Percentiles rank a stretch among this genome's conserved stretches.
These are phyloP conservation scores for Piezodorus guildinii DNA, from an alignment of 1,140 invertebrate species.

Conservation along the genomic window DNA sequence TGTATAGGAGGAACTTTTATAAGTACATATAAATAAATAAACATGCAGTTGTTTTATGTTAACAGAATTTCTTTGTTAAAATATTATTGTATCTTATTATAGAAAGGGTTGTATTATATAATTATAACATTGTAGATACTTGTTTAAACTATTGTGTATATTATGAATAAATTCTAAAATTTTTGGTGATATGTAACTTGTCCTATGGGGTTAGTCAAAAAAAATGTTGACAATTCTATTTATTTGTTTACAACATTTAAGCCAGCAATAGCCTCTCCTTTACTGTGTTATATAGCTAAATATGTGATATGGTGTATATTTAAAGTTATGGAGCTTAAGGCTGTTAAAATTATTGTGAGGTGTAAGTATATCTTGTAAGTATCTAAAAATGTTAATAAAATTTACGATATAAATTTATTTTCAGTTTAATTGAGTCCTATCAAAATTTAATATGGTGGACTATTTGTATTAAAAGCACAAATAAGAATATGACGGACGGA, in stretches of 20 bases:
- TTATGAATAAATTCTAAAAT: slow-evolving; percentile 6
- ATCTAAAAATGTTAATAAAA: not conserved
- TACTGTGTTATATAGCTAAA: slow-evolving; percentile 19
- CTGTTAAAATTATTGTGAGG: slow-evolving; percentile 18
- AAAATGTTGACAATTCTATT: slow-evolving; percentile 9
- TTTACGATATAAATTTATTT: slow-evolving; percentile 11
- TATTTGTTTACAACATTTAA: slow-evolving; percentile 10
- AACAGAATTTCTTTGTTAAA: no score
- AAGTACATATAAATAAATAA: no score
- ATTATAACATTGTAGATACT: slow-evolving; percentile 6
- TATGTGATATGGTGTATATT: slow-evolving; percentile 14
- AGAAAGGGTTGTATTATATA: no score
- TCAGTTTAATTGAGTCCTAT: slow-evolving; percentile 1
- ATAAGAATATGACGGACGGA: slow-evolving; percentile 14
- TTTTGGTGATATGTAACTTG: slow-evolving; percentile 9
- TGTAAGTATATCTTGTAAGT: slow-evolving; percentile 9
- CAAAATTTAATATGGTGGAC: not conserved
- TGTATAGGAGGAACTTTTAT: slow-evolving; percentile 4
- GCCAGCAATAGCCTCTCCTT: slow-evolving; percentile 19
- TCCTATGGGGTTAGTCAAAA: slow-evolving; percentile 6
- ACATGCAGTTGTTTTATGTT: no score
- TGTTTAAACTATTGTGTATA: slow-evolving; percentile 1
- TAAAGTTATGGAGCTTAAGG: slow-evolving; percentile 20
- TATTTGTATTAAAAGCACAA: slow-evolving; percentile 19
- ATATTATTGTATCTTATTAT: no score